phyloP scores from a whole-genome alignment of 1,140 invertebrate species.

The Ceratitis capitata region DNA sequence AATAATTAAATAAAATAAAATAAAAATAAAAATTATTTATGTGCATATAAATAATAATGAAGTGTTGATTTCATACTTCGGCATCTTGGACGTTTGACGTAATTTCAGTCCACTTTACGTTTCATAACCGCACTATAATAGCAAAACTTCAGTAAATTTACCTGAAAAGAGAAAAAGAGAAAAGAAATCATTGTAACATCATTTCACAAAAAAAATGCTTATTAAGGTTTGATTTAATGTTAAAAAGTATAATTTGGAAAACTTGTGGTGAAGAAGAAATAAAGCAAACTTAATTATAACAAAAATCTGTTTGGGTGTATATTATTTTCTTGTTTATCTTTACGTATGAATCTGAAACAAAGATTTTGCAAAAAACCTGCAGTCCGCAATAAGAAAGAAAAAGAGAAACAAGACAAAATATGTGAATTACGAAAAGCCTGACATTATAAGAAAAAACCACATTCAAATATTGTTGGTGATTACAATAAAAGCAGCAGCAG shows the following conservation, averaged over 20 bases:
- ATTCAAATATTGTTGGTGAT: neutral
- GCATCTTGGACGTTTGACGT: neutral
- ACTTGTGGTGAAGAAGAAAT: neutral
- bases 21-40: neutral
- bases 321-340: neutral
- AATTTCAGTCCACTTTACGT: too few species aligned
- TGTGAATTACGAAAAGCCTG: neutral
- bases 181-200: neutral
- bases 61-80: too few species aligned
- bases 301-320: too few species aligned
- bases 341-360: neutral
- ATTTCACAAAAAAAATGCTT: neutral
- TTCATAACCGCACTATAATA: too few species aligned
- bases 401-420: too few species aligned
- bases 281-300: neutral
- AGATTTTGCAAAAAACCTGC: neutral
- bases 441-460: neutral
- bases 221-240: neutral
- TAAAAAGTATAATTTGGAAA: neutral
- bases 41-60: too few species aligned
- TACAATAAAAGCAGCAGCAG: too few species aligned
- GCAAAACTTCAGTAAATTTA: too few species aligned
- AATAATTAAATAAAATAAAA: neutral
- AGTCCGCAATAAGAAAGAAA: too few species aligned
- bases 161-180: neutral